Evolutionary conservation across 2,888 invertebrate species (phyloP).

Genomic region (Bruchidius siliquastri): DNA sequence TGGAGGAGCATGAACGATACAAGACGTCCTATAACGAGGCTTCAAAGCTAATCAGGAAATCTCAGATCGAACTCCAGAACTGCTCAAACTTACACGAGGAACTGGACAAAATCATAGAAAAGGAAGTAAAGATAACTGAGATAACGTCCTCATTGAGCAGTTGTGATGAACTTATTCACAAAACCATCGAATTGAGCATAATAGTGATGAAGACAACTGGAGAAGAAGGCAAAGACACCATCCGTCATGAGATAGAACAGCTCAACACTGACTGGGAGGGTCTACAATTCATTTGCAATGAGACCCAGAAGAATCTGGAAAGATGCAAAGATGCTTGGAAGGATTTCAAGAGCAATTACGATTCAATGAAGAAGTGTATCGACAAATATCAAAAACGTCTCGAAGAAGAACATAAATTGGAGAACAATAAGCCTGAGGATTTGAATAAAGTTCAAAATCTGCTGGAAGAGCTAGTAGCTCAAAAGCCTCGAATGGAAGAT

Average conservation of each 20-base stretch:
- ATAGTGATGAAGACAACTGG: conserved; percentile 73
- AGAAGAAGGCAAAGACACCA: conserved; percentile 75
- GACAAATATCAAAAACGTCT: conserved; percentile 64
- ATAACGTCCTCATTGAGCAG: conserved; percentile 65
- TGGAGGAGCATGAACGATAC: conserved; percentile 82
- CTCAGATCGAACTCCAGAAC: conserved; percentile 77
- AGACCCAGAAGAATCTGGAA: conserved; percentile 68
- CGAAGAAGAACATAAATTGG: conserved; percentile 57
- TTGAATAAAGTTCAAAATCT: conserved; percentile 70
- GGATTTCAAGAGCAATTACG: conserved; percentile 69
- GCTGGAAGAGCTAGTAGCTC: conserved; percentile 68
- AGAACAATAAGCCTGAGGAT: conserved; percentile 74
- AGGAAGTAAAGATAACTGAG: conserved; percentile 68
- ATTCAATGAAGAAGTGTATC: conserved; percentile 71
- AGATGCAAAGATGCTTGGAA: conserved; percentile 79
- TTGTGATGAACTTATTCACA: conserved; percentile 68
- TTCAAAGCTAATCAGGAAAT: conserved; percentile 79
- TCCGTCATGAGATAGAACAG: conserved; percentile 77
- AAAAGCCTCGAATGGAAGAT: conserved; percentile 76
- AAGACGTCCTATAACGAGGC: conserved; percentile 77
- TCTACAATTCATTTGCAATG: conserved; percentile 68
- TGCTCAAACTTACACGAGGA: conserved; percentile 86
- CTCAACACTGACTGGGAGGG: conserved; percentile 79
- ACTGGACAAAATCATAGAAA: conserved; percentile 69
- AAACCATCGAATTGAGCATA: conserved; percentile 69